These are phyloP conservation scores for Microplitis manilae DNA, from an alignment of 2,888 invertebrate species.

Conservation along the genomic window DNA sequence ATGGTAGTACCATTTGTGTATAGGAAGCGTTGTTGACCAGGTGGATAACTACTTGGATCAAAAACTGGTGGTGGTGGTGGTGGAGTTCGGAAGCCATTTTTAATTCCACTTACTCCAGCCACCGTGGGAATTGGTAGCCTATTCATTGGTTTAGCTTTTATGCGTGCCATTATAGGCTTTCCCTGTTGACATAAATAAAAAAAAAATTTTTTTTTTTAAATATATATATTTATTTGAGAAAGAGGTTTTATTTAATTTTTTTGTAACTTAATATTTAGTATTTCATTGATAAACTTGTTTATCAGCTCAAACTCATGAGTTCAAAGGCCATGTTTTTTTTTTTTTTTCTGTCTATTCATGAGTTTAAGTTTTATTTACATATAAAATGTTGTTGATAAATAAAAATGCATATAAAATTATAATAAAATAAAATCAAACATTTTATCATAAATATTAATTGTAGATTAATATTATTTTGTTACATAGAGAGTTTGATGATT, in stretches of 20 bases:
- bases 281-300: not conserved
- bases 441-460: not conserved
- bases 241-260: not conserved
- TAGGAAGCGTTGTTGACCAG: slow-evolving; percentile 78
- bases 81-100: slow-evolving; percentile 80
- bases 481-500: no score
- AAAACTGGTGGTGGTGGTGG: slow-evolving; percentile 76
- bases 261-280: not conserved
- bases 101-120: slow-evolving; percentile 73
- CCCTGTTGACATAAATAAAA: slow-evolving; percentile 73
- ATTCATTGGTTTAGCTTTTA: slow-evolving; percentile 87
- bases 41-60: slow-evolving; percentile 74
- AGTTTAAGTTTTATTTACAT: not conserved
- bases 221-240: not conserved
- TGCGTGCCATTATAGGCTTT: slow-evolving; percentile 89
- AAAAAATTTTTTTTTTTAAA: not conserved
- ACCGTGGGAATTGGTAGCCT: slow-evolving; percentile 76
- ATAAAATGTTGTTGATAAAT: not conserved
- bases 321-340: not conserved
- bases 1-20: slow-evolving; percentile 77
- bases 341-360: slow-evolving; percentile 3
- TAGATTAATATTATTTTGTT: not conserved
- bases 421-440: not conserved
- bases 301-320: slow-evolving; percentile 14
- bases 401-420: not conserved